Conservation (phyloP, 1,140 invertebrate genomes). For the Sinella curviseta region DNA sequence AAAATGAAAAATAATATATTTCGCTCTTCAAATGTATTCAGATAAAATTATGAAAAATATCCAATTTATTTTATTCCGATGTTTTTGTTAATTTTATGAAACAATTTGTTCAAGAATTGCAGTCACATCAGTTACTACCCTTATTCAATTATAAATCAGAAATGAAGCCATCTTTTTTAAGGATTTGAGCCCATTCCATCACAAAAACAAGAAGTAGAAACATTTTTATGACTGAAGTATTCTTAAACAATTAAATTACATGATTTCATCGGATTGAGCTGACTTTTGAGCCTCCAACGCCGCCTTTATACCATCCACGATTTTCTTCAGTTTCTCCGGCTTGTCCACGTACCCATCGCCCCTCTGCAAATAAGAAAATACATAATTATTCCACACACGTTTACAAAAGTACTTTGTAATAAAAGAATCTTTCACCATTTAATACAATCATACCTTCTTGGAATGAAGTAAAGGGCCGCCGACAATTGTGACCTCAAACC, state of each 20-base stretch:
- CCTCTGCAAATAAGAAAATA: slow-evolving; percentile 29
- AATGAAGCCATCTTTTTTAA: slow-evolving; percentile 16
- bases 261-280: too few relatives aligned
- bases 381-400: neutral
- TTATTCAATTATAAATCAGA: slow-evolving; percentile 9
- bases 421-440: neutral
- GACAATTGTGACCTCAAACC: slow-evolving; percentile 34
- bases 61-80: too few relatives aligned
- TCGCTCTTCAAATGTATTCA: too few relatives aligned
- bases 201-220: slow-evolving; percentile 15
- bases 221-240: too few relatives aligned
- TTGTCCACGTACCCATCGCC: slow-evolving; percentile 42
- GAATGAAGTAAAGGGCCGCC: slow-evolving; percentile 41
- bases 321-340: slow-evolving; percentile 35
- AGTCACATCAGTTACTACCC: too few relatives aligned
- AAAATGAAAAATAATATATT: too few relatives aligned
- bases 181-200: slow-evolving; percentile 37
- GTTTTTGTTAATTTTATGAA: too few relatives aligned
- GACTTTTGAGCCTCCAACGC: too few relatives aligned
- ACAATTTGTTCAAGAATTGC: too few relatives aligned
- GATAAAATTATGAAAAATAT: too few relatives aligned
- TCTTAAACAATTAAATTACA: too few relatives aligned
- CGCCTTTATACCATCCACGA: slow-evolving; percentile 33
- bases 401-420: neutral
- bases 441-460: slow-evolving; percentile 35